Evolutionary conservation across 2,797 vertebrate genomes (phyloP).

Genomic region (Naso thynnoides): DNA sequence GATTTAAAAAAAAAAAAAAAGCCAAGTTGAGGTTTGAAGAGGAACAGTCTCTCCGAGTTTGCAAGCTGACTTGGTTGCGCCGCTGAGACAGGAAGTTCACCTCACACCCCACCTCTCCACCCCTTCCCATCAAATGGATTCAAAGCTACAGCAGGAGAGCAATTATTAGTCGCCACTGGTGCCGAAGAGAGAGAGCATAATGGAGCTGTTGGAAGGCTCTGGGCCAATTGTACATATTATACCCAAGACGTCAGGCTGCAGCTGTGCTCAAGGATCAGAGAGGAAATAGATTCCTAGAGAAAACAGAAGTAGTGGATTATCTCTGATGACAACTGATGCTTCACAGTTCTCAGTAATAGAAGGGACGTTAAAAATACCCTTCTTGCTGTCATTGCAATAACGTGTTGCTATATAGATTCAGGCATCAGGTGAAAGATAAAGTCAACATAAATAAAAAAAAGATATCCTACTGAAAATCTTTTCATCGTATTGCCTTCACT

Average conservation of each 20-base stretch:
- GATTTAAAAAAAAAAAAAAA: not conserved
- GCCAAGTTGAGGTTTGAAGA: constrained; percentile 32
- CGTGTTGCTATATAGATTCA: constrained; percentile 4
- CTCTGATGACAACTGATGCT: constrained; percentile 42
- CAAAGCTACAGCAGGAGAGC: constrained; percentile 37
- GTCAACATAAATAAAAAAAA: not conserved
- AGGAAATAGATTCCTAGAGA: constrained; percentile 43
- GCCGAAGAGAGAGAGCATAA: constrained; percentile 58
- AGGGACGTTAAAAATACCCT: constrained; percentile 7
- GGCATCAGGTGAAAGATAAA: constrained; percentile 11
- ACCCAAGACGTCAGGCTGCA: constrained; percentile 49
- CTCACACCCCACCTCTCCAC: constrained; percentile 13
- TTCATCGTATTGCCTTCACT: not conserved
- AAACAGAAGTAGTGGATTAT: constrained; percentile 57
- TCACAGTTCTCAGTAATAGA: constrained; percentile 21
- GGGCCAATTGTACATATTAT: constrained; percentile 40
- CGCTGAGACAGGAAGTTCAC: constrained; percentile 42
- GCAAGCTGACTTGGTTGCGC: constrained; percentile 38
- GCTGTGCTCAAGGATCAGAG: constrained; percentile 55
- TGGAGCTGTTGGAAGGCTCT: constrained; percentile 49
- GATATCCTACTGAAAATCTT: not conserved
- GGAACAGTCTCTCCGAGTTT: constrained; percentile 24
- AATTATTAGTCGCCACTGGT: constrained; percentile 61
- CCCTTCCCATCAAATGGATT: constrained; percentile 46
- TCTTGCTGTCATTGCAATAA: not conserved